Base-by-base conservation (phyloP, 2,797 vertebrate species). In the Pipistrellus nathusii region DNA sequence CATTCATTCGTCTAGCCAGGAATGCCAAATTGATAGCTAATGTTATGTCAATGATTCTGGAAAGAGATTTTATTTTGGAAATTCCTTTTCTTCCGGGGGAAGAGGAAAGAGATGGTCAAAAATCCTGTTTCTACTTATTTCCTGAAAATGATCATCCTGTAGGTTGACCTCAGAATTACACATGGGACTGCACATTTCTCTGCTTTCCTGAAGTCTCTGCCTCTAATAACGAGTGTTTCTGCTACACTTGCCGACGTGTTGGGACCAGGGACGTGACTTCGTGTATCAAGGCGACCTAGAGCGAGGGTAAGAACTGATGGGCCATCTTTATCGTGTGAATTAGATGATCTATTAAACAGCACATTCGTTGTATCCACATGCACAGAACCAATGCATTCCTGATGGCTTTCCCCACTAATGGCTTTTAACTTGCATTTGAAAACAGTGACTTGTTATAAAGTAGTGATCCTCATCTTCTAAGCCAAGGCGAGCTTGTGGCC, bases 401-500 rank as follows among this genome's bases (percentile, higher is more conserved):
- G 53, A 91, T 41, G 57, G 9, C 75, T 96, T 85, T 5, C 0
- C 57, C 38, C 59, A 20, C 38, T 38, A 5, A 38, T 38, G 38
- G 38, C 38, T 41, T 41, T 41, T 41, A 66, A 75, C 51, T 75
- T 30, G 38, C 38, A 10, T 17, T 18, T 0, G 0, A 80, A 48
- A n/a, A 68, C 53, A 81, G 66, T 2, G 85, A 59, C 38, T 88
- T 93, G 92, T 77, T 46, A 18, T 11, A 82, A 7, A 27, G 21
- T 44, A 41, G 62, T 93, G 71, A 76, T 41, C 13, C 14, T 6
- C 17, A 8, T n/a, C 30, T 46, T 44, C 12, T 32, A 55, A 59
- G 96, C 23, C 72, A 82, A 1, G 46, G 86, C 53, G 48, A 85
- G 82, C 76, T 21, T 82, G 85, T 44, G 73, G 88, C 46, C 91